Percentiles rank a stretch among this genome's conserved stretches.
Evolutionary conservation across 2,113 vertebrate species (phyloP).

Genomic region (Cepphus grylle): DNA sequence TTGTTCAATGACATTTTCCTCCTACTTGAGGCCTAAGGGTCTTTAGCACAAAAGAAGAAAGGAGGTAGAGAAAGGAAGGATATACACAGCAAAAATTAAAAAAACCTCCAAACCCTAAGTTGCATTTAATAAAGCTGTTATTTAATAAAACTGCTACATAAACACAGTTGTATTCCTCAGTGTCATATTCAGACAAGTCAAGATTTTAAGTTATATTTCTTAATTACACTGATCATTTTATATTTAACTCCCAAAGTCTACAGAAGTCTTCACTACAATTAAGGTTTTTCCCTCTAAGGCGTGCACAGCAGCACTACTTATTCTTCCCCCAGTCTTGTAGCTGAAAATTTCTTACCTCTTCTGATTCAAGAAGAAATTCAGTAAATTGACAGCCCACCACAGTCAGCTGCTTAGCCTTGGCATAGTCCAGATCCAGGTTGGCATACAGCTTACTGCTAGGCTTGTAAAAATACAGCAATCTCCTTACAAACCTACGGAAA

Average conservation of each 20-base stretch:
- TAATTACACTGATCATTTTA: background rate
- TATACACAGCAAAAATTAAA: background rate
- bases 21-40: background rate
- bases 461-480: conserved; percentile 95
- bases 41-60: background rate
- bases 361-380: conserved; percentile 95
- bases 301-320: background rate
- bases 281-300: background rate
- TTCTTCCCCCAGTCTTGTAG: background rate
- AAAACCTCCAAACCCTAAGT: background rate
- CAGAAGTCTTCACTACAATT: background rate
- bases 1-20: background rate
- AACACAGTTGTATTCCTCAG: background rate
- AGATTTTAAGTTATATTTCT: background rate
- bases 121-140: background rate
- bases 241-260: background rate
- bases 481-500: conserved; percentile 85
- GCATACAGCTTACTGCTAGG: conserved; percentile 95
- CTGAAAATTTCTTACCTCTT: conserved; percentile 81
- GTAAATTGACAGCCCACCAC: conserved; percentile 94
- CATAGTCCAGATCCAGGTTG: conserved; percentile 87
- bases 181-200: background rate
- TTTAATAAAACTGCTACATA: background rate
- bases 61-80: background rate
- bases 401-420: conserved; percentile 90